Conservation (phyloP, 2,113 vertebrate species). For the Apaloderma vittatum region DNA sequence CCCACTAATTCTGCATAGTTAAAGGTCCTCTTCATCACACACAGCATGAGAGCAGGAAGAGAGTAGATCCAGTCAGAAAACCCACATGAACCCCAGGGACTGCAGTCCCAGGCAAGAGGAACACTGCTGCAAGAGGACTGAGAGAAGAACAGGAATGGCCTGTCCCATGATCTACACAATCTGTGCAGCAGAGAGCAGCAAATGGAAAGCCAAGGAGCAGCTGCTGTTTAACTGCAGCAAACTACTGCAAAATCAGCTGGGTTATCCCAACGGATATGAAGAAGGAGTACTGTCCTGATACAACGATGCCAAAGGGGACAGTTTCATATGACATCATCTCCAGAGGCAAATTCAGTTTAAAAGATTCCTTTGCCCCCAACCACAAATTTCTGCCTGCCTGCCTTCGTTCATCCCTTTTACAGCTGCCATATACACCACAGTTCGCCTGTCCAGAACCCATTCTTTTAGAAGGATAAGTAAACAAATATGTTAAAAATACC, state of each 20-base stretch:
- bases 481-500: not conserved
- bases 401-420: not conserved
- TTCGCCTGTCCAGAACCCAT: not conserved
- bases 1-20: not conserved
- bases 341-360: not conserved
- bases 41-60: not conserved
- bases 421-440: not conserved
- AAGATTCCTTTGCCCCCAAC: not conserved
- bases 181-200: not conserved
- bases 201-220: not conserved
- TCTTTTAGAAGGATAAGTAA: not conserved
- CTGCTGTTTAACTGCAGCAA: not conserved
- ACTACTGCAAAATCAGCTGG: not conserved
- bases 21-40: rapidly evolving
- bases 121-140: not conserved
- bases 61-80: not conserved
- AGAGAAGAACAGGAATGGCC: not conserved
- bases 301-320: not conserved
- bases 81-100: not conserved
- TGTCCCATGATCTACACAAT: not conserved
- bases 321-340: not conserved
- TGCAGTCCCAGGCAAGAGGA: not conserved
- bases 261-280: not conserved
- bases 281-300: not conserved
- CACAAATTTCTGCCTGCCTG: not conserved